Evolutionary conservation across 2,797 vertebrate species (phyloP).

Genomic region (Petrocephalus schoutedeni): DNA sequence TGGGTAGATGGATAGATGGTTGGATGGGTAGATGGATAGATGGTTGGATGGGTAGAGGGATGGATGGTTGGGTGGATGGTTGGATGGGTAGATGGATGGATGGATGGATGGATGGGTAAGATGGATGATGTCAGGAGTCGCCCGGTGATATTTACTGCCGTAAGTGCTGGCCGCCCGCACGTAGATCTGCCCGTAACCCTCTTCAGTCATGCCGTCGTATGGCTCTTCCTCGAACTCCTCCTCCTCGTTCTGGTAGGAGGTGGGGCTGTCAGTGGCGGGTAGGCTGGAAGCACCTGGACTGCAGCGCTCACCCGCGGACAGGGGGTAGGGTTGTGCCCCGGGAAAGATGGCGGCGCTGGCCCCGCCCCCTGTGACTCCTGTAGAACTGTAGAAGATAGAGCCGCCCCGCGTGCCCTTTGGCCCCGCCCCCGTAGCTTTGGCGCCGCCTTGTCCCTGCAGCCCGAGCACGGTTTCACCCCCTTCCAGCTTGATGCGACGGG

Average conservation of each 20-base stretch:
- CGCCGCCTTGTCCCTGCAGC: conserved; percentile 39
- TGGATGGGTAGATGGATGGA: too few relatives aligned
- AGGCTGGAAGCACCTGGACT: conserved; percentile 91
- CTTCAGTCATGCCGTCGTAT: conserved; percentile 86
- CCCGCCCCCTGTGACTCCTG: conserved; percentile 62
- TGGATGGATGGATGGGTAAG: background rate
- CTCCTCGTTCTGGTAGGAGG: conserved; percentile 95
- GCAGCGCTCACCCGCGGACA: conserved; percentile 73
- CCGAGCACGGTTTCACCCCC: conserved; percentile 66
- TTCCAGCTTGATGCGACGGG: conserved; percentile 84
- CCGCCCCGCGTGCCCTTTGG: conserved; percentile 48
- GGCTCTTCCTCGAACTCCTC: conserved; percentile 93
- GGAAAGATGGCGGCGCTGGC: conserved; percentile 58
- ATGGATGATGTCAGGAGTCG: background rate
- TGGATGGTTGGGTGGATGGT: background rate
- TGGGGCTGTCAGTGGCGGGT: conserved; percentile 95
- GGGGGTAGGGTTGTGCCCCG: conserved; percentile 69
- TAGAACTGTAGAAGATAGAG: conserved; percentile 57
- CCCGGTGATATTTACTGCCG: conserved; percentile 68
- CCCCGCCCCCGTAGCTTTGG: conserved; percentile 57
- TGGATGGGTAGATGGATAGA: background rate
- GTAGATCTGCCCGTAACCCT: conserved; percentile 84
- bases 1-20: background rate
- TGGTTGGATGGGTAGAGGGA: background rate
- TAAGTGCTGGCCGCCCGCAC: conserved; percentile 79